Conservation (phyloP, 2,888 invertebrate genomes). For the Dolomedes plantarius region DNA sequence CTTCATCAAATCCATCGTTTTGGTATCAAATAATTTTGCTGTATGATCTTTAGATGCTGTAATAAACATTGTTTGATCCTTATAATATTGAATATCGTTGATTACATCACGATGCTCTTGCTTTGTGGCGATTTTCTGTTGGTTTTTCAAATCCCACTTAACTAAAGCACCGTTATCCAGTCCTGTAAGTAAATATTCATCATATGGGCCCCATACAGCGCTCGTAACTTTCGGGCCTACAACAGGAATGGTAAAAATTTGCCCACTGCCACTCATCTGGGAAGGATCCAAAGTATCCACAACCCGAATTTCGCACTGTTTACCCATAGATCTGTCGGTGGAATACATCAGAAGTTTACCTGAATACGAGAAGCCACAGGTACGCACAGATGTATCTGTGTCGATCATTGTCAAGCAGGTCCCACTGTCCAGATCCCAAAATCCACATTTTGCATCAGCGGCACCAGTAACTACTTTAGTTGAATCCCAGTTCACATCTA, state of each 20-base stretch:
- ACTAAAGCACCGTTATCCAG: conserved; percentile 95
- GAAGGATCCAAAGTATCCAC: conserved; percentile 79
- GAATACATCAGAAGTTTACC: conserved; percentile 94
- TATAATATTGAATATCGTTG: conserved; percentile 96
- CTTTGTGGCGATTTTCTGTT: conserved; percentile 86
- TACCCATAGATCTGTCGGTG: conserved; percentile 94
- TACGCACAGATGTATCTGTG: conserved; percentile 93
- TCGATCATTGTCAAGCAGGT: conserved; percentile 85
- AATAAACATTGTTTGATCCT: conserved; percentile 95
- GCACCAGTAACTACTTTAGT: conserved; percentile 92
- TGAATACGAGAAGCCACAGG: conserved; percentile 93
- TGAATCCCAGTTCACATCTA: conserved; percentile 96
- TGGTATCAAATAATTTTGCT: conserved; percentile 94
- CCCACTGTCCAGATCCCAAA: conserved; percentile 84
- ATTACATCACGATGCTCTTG: conserved; percentile 91
- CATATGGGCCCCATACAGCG: conserved; percentile 91
- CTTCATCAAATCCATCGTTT: conserved; percentile 90
- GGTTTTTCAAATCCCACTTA: conserved; percentile 94
- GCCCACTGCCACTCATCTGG: conserved; percentile 75
- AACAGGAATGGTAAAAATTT: conserved; percentile 46
- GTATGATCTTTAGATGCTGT: conserved; percentile 98
- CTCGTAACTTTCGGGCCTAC: conserved; percentile 89
- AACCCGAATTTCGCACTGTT: conserved; percentile 92
- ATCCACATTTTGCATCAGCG: conserved; percentile 91
- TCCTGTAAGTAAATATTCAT: conserved; percentile 93